Percentiles rank a stretch among this genome's conserved stretches.
phyloP scores from a whole-genome alignment of 2,797 vertebrate species.

The Enteromius viviparus region DNA sequence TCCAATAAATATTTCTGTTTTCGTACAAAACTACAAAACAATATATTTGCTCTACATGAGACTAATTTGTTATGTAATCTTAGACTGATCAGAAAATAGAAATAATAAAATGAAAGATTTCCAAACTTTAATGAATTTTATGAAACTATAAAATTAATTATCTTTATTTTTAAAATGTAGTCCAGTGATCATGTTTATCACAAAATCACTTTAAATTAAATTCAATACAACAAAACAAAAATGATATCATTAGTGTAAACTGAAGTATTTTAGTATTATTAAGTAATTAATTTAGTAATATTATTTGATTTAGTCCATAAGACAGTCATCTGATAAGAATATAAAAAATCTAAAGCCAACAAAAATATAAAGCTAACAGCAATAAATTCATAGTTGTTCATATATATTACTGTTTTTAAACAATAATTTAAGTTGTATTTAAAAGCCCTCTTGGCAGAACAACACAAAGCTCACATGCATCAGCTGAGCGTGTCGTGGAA shows the following conservation, averaged over 20 bases:
- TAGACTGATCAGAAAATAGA: neutral
- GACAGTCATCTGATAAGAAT: neutral
- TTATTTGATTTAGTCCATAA: neutral
- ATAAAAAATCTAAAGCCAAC: neutral
- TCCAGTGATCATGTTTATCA: neutral
- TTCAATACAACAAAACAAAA: neutral
- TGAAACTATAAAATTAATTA: neutral
- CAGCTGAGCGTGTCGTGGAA: conserved; percentile 23
- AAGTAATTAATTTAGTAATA: too few species aligned
- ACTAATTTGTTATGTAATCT: neutral
- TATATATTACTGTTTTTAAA: neutral
- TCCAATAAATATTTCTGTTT: too few species aligned
- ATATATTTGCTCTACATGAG: too few species aligned
- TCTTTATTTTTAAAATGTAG: neutral
- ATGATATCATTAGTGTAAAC: neutral
- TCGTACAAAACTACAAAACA: too few species aligned
- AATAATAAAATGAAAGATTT: neutral
- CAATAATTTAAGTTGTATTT: neutral
- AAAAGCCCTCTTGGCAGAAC: conserved; percentile 5
- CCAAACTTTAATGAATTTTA: neutral
- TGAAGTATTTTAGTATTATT: neutral
- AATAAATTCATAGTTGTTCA: neutral
- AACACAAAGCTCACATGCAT: neutral
- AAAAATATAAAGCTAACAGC: neutral
- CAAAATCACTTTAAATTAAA: neutral